Conservation (phyloP, 2,888 invertebrate genomes). For the Netelia inedita region DNA sequence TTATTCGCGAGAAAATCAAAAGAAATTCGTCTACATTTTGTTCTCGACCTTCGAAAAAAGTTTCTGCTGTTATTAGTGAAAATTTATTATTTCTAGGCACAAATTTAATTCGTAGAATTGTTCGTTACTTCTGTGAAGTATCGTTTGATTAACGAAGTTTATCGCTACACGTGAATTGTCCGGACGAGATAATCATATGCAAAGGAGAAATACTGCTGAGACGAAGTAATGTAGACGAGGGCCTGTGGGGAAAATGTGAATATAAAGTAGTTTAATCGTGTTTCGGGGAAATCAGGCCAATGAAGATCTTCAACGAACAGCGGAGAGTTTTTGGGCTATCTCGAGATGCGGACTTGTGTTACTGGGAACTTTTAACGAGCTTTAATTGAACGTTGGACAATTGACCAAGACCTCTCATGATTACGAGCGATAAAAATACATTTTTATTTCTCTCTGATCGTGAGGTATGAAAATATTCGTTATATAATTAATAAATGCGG, state of each 20-base stretch:
- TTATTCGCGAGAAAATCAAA: constrained; percentile 5
- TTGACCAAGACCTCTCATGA: constrained; percentile 52
- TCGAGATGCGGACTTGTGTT: constrained; percentile 34
- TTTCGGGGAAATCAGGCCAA: constrained; percentile 56
- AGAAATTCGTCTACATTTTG: not conserved
- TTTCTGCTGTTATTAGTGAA: too few relatives aligned
- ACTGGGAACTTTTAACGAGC: constrained; percentile 72
- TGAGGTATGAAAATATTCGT: too few relatives aligned
- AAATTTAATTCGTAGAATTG: too few relatives aligned
- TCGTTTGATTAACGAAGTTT: too few relatives aligned
- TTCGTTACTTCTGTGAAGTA: too few relatives aligned
- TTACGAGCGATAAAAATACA: constrained; percentile 21
- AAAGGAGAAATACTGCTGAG: not conserved
- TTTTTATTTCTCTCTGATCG: constrained; percentile 6
- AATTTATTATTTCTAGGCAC: too few relatives aligned
- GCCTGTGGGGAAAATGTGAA: constrained; percentile 2
- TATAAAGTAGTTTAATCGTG: constrained; percentile 6
- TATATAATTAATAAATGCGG: too few relatives aligned
- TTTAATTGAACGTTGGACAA: constrained; percentile 70
- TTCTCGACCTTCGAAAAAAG: too few relatives aligned
- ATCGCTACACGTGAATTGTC: too few relatives aligned
- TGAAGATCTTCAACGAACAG: constrained; percentile 41
- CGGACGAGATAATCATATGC: too few relatives aligned
- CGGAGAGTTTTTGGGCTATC: constrained; percentile 31
- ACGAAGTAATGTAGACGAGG: not conserved